Evolutionary conservation across 2,113 vertebrate species (phyloP).

Genomic region (Lanius collurio): DNA sequence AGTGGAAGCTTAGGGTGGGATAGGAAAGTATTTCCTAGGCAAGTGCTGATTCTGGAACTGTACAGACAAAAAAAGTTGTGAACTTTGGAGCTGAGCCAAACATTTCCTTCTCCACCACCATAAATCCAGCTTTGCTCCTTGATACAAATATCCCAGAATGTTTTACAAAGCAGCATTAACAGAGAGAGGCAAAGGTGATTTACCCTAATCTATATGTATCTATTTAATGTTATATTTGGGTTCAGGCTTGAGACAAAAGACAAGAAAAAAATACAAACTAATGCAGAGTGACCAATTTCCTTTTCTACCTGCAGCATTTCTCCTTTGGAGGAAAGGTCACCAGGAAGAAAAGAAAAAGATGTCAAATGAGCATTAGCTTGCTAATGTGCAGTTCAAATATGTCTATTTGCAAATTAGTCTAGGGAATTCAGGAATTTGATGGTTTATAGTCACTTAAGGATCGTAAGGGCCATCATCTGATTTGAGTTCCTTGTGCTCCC

Average conservation of each 20-base stretch:
- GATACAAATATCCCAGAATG: not conserved
- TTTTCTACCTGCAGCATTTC: not conserved
- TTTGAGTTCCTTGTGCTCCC: not conserved
- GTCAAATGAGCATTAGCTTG: conserved; percentile 12
- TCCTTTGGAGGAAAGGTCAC: not conserved
- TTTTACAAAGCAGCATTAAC: not conserved
- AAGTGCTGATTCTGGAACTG: conserved; percentile 58
- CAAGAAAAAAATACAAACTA: not conserved
- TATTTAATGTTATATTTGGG: not conserved
- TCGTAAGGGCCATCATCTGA: not conserved
- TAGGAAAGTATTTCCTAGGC: conserved; percentile 36
- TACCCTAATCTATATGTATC: not conserved
- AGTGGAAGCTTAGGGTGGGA: not conserved
- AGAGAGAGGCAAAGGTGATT: not conserved
- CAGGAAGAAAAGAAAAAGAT: not conserved
- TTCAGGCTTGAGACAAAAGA: not conserved
- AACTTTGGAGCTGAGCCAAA: conserved; percentile 33
- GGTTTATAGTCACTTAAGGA: not conserved
- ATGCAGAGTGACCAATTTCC: not conserved
- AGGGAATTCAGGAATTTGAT: not conserved
- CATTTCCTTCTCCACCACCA: conserved; percentile 15
- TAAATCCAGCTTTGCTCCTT: conserved; percentile 35
- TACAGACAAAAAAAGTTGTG: conserved; percentile 39
- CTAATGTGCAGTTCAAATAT: not conserved
- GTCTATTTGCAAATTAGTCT: not conserved